Evolutionary conservation across 1,140 invertebrate species (phyloP), one percentile per base, ranked within the genome.

Genomic region (Cryptotermes secundus): DNA sequence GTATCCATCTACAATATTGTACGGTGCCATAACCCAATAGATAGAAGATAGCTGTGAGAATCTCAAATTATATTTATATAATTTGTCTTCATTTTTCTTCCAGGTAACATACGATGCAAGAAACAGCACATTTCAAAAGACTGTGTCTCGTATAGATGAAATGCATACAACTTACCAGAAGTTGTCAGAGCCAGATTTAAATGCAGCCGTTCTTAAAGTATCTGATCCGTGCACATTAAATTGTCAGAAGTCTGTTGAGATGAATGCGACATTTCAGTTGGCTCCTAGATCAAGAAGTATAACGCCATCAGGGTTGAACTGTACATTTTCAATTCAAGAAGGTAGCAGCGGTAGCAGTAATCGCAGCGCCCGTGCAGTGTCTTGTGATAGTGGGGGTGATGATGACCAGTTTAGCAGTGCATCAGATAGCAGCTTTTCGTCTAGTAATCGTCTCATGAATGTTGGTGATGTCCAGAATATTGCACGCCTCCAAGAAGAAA

Each of bases 401-500:
- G 85, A 85, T 53, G 85, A 85, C 53, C 83, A 83, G 34, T 34
- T 82, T 12, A 85, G 85, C 79, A 85, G 82, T 79, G 83, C 85
- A 24, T 85, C 85, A 14, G 85, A 85, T 53, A 81, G 85, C 65
- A 85, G 85, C 45, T 82, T 85, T 42, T 85, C 85, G 14, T 83
- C 84, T 22, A 80, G 35, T 31, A 85, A 49, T 42, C 85, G 85
- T 34, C 80, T 81, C 10, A 81, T 85, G 80, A 85, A 85, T 82
- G 85, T 82, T 16, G 85, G 83, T 24, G 85, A 85, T 79, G 83
- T 85, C 36, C 85, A 85, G 65, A 83, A 80, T 24, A 85, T 85
- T 81, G 85, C 85, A 19, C 59, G 85, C 36, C 38, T 85, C 24
- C 85, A 85, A 35, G 85, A 85, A 81, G 85, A 85, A 82, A 85